Evolutionary conservation across 2,113 vertebrate species (phyloP).

Genomic region (Cnemophilus loriae): DNA sequence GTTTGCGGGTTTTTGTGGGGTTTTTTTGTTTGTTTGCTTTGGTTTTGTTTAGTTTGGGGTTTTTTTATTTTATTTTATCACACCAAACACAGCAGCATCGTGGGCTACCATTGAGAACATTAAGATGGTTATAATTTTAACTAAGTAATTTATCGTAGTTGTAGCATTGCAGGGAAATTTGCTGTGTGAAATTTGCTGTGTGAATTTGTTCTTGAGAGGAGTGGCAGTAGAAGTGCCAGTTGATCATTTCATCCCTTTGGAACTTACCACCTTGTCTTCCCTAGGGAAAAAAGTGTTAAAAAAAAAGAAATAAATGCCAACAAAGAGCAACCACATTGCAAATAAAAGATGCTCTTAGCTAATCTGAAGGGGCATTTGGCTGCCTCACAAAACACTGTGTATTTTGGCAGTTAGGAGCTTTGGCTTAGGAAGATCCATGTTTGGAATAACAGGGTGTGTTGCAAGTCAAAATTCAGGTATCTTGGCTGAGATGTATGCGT

Average conservation of each 20-base stretch:
- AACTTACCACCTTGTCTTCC: not conserved
- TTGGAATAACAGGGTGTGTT: slow-evolving; percentile 42
- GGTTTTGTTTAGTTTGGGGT: not conserved
- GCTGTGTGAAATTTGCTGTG: not conserved
- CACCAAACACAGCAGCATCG: not conserved
- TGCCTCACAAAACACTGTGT: not conserved
- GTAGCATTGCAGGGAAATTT: not conserved
- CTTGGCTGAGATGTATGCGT: slow-evolving; percentile 17
- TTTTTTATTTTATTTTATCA: not conserved
- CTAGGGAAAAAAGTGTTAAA: not conserved
- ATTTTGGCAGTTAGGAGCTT: slow-evolving; percentile 36
- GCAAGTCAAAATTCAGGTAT: slow-evolving; percentile 52
- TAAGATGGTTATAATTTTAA: not conserved
- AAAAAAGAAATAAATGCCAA: not conserved
- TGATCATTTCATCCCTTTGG: not conserved
- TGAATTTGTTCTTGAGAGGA: not conserved
- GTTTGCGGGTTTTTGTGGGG: not conserved
- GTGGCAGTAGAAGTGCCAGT: not conserved
- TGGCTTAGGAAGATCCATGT: slow-evolving; percentile 29
- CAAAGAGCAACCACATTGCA: not conserved
- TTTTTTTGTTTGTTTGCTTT: not conserved
- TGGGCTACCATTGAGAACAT: not conserved
- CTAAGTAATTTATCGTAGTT: not conserved
- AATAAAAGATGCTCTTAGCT: not conserved
- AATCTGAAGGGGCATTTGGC: slow-evolving; percentile 34